Conservation (phyloP, 2,113 vertebrate genomes). For the Xenopus laevis region DNA sequence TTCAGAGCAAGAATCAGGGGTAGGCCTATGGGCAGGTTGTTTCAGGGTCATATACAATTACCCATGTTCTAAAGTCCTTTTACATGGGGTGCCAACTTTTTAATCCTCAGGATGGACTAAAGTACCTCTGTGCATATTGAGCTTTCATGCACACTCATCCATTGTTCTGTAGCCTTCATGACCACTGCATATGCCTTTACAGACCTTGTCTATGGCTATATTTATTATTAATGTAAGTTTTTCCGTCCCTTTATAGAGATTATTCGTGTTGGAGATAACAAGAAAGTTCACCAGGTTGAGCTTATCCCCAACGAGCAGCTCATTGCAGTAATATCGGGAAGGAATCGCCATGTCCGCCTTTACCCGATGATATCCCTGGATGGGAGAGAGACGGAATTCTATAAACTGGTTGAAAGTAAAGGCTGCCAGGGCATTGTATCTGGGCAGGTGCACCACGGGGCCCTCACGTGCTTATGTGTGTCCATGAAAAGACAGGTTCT, state of each 20-base stretch:
- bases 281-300: constrained; percentile 95
- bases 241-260: constrained; percentile 72
- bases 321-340: constrained; percentile 91
- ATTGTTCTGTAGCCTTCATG: too few species aligned
- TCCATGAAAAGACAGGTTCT: constrained; percentile 94
- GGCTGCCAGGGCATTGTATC: constrained; percentile 87
- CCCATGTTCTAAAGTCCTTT: too few species aligned
- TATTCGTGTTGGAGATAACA: constrained; percentile 92
- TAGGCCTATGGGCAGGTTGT: too few species aligned
- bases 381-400: constrained; percentile 86
- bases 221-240: not conserved
- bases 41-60: too few species aligned
- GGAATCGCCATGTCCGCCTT: constrained; percentile 95
- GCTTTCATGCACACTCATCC: too few species aligned
- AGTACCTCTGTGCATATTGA: too few species aligned
- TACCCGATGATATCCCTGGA: constrained; percentile 84
- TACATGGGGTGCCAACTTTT: too few species aligned
- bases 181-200: too few species aligned
- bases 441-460: constrained; percentile 76
- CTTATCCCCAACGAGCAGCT: constrained; percentile 87
- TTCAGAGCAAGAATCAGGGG: too few species aligned
- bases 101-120: too few species aligned
- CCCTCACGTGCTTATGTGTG: constrained; percentile 87
- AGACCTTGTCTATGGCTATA: too few species aligned
- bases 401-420: constrained; percentile 89